These are phyloP conservation scores for Macaca mulatta DNA, from an alignment of 2,113 vertebrate species.

Conservation along the genomic window DNA sequence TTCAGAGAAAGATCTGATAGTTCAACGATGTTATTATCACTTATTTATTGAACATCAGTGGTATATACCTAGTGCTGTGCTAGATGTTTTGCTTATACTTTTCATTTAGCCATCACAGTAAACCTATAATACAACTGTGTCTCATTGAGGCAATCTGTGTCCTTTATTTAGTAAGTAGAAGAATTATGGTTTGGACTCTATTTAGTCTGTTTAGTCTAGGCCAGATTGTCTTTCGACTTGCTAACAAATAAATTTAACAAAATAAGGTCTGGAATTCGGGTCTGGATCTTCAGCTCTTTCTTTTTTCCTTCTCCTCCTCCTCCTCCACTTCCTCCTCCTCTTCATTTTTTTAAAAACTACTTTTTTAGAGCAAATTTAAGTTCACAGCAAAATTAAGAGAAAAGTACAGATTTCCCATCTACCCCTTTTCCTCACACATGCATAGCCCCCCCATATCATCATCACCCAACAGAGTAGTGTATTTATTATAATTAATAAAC, in stretches of 20 bases:
- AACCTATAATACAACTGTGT: background rate
- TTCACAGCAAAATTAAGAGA: background rate
- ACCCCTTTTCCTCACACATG: background rate
- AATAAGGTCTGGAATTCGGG: background rate
- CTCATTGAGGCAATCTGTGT: background rate
- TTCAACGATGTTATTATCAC: background rate
- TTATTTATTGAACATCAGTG: background rate
- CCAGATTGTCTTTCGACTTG: background rate
- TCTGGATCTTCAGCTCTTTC: background rate
- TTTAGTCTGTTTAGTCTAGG: background rate
- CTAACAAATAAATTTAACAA: background rate
- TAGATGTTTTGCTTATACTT: background rate
- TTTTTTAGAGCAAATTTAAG: background rate
- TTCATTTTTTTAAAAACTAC: background rate
- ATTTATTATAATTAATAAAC: background rate
- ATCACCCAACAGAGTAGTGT: background rate
- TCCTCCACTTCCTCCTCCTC: background rate
- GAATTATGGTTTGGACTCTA: background rate
- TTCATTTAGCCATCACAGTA: background rate
- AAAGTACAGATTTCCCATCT: background rate
- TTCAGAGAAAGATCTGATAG: background rate
- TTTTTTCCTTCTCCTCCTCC: background rate
- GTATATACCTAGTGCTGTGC: no score
- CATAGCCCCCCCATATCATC: background rate
- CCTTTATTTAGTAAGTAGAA: background rate